A percentile compares a stretch with the other conserved stretches of the same genome.
These are phyloP conservation scores for Lutjanus erythropterus DNA, from an alignment of 2,113 vertebrate species.

Conservation along the genomic window DNA sequence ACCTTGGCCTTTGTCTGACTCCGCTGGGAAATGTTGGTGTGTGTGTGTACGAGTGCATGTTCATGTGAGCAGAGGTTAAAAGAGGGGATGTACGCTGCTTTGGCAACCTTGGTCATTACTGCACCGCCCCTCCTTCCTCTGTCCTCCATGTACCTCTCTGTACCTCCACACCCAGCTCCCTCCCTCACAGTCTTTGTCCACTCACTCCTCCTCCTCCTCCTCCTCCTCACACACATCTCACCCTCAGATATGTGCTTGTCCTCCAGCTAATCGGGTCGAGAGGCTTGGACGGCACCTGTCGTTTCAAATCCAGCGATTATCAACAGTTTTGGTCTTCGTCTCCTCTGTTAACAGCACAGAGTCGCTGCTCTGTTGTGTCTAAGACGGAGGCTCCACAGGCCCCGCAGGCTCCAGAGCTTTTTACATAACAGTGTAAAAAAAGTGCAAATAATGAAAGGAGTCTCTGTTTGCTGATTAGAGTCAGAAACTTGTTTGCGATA, in stretches of 20 bases:
- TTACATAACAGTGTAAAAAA: slow-evolving; percentile 13
- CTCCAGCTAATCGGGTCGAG: not conserved
- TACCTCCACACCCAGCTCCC: not conserved
- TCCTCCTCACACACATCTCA: slow-evolving; percentile 19
- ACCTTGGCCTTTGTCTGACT: slow-evolving; percentile 50
- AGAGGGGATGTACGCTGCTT: not conserved
- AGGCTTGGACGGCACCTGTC: slow-evolving; percentile 55
- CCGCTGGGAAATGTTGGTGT: not conserved
- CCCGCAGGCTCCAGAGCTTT: slow-evolving; percentile 16
- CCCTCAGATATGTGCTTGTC: slow-evolving; percentile 18
- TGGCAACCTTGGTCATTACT: not conserved
- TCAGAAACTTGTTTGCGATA: slow-evolving; percentile 14
- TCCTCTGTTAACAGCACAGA: slow-evolving; percentile 18
- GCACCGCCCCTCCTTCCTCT: not conserved
- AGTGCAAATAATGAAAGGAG: slow-evolving; percentile 36
- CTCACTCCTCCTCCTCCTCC: slow-evolving; percentile 6
- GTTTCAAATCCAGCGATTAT: slow-evolving; percentile 57
- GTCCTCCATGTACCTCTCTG: slow-evolving; percentile 1
- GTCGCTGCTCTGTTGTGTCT: slow-evolving; percentile 49
- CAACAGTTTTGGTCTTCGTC: slow-evolving; percentile 43
- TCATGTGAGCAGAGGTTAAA: slow-evolving; percentile 14
- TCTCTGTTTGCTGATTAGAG: slow-evolving; percentile 18
- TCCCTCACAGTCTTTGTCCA: not conserved
- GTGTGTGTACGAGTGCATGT: slow-evolving; percentile 7
- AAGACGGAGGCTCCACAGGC: not conserved